Evolutionary conservation across 2,888 invertebrate genomes (phyloP).

Genomic region (Helleia helle): DNA sequence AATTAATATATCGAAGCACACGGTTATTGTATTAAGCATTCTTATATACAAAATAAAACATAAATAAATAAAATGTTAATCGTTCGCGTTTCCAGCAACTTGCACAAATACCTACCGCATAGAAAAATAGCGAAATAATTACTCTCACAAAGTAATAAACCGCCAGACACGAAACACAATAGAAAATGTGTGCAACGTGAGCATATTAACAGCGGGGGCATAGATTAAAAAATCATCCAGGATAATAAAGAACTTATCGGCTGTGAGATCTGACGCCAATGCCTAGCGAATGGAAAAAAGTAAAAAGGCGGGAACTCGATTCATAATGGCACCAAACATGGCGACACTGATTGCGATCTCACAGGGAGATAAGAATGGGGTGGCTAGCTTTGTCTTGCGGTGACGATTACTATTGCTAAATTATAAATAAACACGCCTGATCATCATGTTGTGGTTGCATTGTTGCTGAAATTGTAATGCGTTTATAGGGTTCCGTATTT

Average conservation of each 20-base stretch:
- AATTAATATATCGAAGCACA: too few species aligned
- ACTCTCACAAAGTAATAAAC: slow-evolving; percentile 11
- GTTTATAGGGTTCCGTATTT: too few species aligned
- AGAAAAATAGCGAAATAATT: slow-evolving; percentile 7
- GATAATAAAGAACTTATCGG: slow-evolving; percentile 69
- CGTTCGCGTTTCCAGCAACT: too few species aligned
- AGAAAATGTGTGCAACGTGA: slow-evolving; percentile 51
- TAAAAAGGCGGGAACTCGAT: slow-evolving; percentile 67
- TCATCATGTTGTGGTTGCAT: slow-evolving; percentile 18
- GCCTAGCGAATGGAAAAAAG: slow-evolving; percentile 54
- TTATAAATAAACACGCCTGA: slow-evolving; percentile 31
- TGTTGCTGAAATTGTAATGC: slow-evolving; percentile 19
- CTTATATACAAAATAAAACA: too few species aligned
- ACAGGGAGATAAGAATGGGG: slow-evolving; percentile 57
- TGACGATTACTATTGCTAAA: slow-evolving; percentile 36
- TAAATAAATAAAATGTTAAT: too few species aligned
- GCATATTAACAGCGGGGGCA: slow-evolving; percentile 36
- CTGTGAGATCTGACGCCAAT: slow-evolving; percentile 64
- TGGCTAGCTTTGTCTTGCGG: slow-evolving; percentile 56
- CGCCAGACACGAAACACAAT: slow-evolving; percentile 25
- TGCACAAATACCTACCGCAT: not conserved
- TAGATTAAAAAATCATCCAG: slow-evolving; percentile 70
- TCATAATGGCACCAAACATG: slow-evolving; percentile 66
- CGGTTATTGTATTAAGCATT: too few species aligned
- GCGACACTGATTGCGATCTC: slow-evolving; percentile 66